phyloP scores from a whole-genome alignment of 2,888 invertebrate species.

The Drosophila prostipennis region DNA sequence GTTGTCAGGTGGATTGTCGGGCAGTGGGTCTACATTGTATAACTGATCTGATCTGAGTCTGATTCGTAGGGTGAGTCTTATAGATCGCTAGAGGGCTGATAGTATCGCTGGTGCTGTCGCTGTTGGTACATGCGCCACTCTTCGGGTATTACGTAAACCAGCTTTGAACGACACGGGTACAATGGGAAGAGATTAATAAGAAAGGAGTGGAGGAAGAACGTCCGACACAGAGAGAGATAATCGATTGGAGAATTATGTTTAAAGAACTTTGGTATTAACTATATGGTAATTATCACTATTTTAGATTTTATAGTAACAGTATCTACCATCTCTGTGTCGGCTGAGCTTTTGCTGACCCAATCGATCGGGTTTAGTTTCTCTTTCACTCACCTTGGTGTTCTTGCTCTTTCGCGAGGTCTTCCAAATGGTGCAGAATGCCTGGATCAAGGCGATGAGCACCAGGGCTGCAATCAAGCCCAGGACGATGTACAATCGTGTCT shows the following conservation, averaged over 20 bases:
- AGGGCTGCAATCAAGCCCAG: conserved; percentile 92
- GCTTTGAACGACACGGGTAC: conserved; percentile 80
- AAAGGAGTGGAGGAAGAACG: conserved; percentile 47
- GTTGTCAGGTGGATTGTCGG: conserved; percentile 27
- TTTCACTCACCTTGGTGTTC: conserved; percentile 88
- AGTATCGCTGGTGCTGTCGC: conserved; percentile 83
- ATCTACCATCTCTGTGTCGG: conserved; percentile 14
- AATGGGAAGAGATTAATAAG: conserved; percentile 57
- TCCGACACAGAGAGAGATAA: conserved; percentile 13
- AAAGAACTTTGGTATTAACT: neutral
- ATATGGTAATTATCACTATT: neutral
- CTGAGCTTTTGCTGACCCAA: conserved; percentile 14
- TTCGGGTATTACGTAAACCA: conserved; percentile 84
- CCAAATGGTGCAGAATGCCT: conserved; percentile 93
- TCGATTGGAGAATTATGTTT: no score
- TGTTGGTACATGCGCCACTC: conserved; percentile 85
- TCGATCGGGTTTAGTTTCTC: neutral
- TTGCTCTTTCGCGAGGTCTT: conserved; percentile 87
- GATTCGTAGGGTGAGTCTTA: conserved; percentile 56
- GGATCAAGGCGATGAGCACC: conserved; percentile 91
- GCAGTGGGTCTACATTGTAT: conserved; percentile 29
- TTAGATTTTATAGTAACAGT: no score
- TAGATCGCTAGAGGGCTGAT: conserved; percentile 84
- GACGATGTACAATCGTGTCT: conserved; percentile 92
- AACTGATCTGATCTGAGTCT: conserved; percentile 39